Evolutionary conservation across 2,113 vertebrate genomes (phyloP).

Genomic region (Cebidichthys violaceus): DNA sequence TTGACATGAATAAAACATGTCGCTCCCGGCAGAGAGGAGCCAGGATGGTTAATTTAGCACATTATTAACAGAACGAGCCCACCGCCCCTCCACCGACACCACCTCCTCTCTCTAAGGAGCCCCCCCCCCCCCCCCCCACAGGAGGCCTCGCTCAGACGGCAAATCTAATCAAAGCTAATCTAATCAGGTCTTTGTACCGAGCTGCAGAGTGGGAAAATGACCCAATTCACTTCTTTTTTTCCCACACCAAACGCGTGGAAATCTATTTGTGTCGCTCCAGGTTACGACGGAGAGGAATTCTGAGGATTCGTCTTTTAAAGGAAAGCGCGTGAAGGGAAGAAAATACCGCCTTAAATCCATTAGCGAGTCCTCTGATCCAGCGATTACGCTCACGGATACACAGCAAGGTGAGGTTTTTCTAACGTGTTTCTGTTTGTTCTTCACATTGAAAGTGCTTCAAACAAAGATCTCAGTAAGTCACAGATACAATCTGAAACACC

Average conservation of each 20-base stretch:
- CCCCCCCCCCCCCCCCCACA: slow-evolving; percentile 16
- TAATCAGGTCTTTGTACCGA: slow-evolving; percentile 67
- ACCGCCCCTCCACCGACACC: not conserved
- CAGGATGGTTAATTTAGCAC: slow-evolving; percentile 72
- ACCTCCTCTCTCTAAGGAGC: slow-evolving; percentile 53
- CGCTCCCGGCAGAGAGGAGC: slow-evolving; percentile 52
- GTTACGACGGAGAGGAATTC: slow-evolving; percentile 32
- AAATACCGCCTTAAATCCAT: slow-evolving; percentile 32
- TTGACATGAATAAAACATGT: slow-evolving; percentile 77
- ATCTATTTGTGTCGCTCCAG: slow-evolving; percentile 61
- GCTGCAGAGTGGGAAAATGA: slow-evolving; percentile 60
- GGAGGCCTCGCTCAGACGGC: slow-evolving; percentile 52
- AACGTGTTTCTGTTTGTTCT: not conserved
- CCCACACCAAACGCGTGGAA: slow-evolving; percentile 60
- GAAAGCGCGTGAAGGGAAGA: not conserved
- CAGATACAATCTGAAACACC: slow-evolving; percentile 25
- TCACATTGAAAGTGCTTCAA: not conserved
- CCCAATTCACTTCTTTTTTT: slow-evolving; percentile 71
- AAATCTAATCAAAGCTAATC: slow-evolving; percentile 75
- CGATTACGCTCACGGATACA: not conserved
- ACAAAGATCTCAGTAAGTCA: not conserved
- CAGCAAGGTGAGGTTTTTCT: not conserved
- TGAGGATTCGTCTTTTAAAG: slow-evolving; percentile 18
- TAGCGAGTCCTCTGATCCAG: slow-evolving; percentile 1
- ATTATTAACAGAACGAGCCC: slow-evolving; percentile 69